Evolutionary conservation across 2,888 invertebrate species (phyloP).

Genomic region (Hirtodrosophila trivittata): DNA sequence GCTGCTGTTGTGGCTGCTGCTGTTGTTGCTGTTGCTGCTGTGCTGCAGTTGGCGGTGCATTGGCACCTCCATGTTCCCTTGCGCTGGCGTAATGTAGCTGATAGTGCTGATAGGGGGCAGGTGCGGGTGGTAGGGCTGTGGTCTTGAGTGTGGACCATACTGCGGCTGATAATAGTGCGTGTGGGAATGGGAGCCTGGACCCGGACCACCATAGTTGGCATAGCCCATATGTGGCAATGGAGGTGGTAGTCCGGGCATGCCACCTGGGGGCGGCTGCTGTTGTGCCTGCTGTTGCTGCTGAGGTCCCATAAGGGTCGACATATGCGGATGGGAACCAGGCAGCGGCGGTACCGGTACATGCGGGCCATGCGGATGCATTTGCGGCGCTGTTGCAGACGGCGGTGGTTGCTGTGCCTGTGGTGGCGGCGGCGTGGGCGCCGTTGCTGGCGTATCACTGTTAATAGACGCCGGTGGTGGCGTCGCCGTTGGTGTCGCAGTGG

Average conservation of each 20-base stretch:
- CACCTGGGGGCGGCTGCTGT: slow-evolving; percentile 76
- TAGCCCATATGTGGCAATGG: slow-evolving; percentile 81
- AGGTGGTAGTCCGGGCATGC: slow-evolving; percentile 69
- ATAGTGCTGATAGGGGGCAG: slow-evolving; percentile 83
- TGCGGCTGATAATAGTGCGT: slow-evolving; percentile 84
- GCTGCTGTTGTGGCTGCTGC: slow-evolving; percentile 51
- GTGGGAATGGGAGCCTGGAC: slow-evolving; percentile 79
- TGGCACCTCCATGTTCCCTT: slow-evolving; percentile 55
- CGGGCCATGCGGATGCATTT: slow-evolving; percentile 82
- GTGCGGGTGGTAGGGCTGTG: slow-evolving; percentile 82
- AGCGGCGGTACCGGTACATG: slow-evolving; percentile 61
- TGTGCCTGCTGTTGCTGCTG: slow-evolving; percentile 62
- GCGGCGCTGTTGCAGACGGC: slow-evolving; percentile 48
- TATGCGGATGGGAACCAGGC: slow-evolving; percentile 77
- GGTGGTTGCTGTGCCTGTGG: slow-evolving; percentile 37
- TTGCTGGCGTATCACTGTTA: slow-evolving; percentile 43
- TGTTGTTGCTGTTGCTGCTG: slow-evolving; percentile 49
- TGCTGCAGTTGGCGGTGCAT: slow-evolving; percentile 80
- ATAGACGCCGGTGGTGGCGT: slow-evolving; percentile 20
- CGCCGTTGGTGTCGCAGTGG: slow-evolving; percentile 53
- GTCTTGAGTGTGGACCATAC: slow-evolving; percentile 82
- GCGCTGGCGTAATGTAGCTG: slow-evolving; percentile 48
- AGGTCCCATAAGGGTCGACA: slow-evolving; percentile 80
- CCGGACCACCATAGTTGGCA: slow-evolving; percentile 81
- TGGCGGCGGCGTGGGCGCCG: slow-evolving; percentile 85